Evolutionary conservation across 2,888 invertebrate species (phyloP), one percentile per base, ranked within the genome.

Genomic region (Clepsis dumicolana): DNA sequence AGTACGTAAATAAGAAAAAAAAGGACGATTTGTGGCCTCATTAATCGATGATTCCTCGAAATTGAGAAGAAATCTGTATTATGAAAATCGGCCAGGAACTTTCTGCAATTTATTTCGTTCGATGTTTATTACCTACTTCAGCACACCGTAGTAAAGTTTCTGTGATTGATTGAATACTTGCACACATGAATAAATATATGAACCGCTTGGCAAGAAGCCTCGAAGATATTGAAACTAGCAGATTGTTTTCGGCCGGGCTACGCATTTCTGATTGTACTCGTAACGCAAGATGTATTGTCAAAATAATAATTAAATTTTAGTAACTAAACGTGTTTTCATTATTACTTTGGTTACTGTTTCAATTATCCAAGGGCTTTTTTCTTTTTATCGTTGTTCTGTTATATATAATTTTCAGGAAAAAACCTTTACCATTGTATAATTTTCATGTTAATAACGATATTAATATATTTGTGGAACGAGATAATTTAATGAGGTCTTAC

Each of bases 1-100:
- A 4, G 18, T 18, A 12, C 8, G 32, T 64, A 54, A 66, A 27
- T 21, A 65, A 25, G n/a, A 18, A 35, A 54, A 66, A 48, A 61
- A 44, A 14, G 21, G 32, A 16, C 44, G 44, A 44, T 59, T 53
- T 63, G 54, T 27, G 21, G 38, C 38, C 5, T 27, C 38, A 53
- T 53, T 18, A 60, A 53, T 56, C 57, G 18, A 8, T 25, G 48
- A 35, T 56, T 50, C 16, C 18, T 1, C 56, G 48, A 18, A 32
- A 27, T 64, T 14, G 35, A 4, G 21, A 56, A 44, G 35, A 10
- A 24, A 56, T 16, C 16, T 5, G 24, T 18, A 2, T 27, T 44
- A 60, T 27, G n/a, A 27, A 60, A 12, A 60, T 25, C 16, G 4
- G 18, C 21, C 18, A 3, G 21, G 35, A 35, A 56, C 35, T 35